Percentiles rank a stretch among this genome's conserved stretches.
phyloP scores from a whole-genome alignment of 1,140 invertebrate species.

The Drosophila nasuta region DNA sequence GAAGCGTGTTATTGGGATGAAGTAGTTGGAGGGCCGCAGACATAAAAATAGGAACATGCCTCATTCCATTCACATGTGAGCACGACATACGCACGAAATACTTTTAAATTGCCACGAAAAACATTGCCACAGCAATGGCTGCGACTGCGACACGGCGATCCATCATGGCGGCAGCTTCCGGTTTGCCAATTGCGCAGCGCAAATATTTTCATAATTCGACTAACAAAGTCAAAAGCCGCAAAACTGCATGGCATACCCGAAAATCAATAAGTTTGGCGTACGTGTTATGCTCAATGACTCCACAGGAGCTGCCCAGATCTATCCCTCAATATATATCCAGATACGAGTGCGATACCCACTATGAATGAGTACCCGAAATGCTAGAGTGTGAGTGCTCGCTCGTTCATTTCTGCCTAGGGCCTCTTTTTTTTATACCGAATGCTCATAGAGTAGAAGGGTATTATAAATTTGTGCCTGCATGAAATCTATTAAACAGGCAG shows the following conservation, averaged over 20 bases:
- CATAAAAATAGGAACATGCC: constrained; percentile 13
- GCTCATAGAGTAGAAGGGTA: too few species aligned
- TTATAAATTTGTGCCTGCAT: too few species aligned
- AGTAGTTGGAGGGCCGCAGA: constrained; percentile 11
- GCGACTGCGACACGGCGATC: not conserved
- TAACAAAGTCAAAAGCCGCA: constrained; percentile 77
- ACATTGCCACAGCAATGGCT: not conserved
- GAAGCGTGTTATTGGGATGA: constrained; percentile 41
- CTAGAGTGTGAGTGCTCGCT: not conserved
- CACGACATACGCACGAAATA: constrained; percentile 65
- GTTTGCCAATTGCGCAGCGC: constrained; percentile 56
- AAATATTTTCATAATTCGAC: constrained; percentile 81
- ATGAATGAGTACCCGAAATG: too few species aligned
- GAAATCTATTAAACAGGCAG: too few species aligned
- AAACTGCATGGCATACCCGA: constrained; percentile 61
- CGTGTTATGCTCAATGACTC: constrained; percentile 65
- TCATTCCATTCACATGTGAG: constrained; percentile 16
- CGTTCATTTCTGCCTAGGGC: constrained; percentile 31
- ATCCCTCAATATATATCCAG: constrained; percentile 19
- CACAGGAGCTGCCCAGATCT: constrained; percentile 35
- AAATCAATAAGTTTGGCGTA: constrained; percentile 81
- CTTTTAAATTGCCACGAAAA: constrained; percentile 54
- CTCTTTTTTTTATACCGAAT: not conserved
- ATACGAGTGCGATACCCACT: constrained; percentile 9
- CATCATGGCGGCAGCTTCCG: constrained; percentile 61